Evolutionary conservation across 2,113 vertebrate genomes (phyloP).

Genomic region (crab-eating macaque (Macaca fascicularis)): T2T-MFA8v1.1 NC_088380.1:104435501-104436000

Average conservation of each 20-base stretch:
- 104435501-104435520: not conserved
- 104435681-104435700: not conserved
- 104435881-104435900: not conserved
- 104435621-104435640: not conserved
- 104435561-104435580: not conserved
- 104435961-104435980: not conserved
- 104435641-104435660: not conserved
- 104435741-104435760: not conserved
- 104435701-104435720: not conserved
- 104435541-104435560: not conserved
- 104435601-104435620: not conserved
- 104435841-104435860: not conserved
- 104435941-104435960: not conserved
- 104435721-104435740: conserved; percentile 1
- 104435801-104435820: not conserved
- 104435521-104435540: not conserved
- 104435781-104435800: not conserved
- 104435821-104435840: not conserved
- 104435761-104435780: not conserved
- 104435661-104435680: not conserved
- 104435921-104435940: no score
- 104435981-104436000: not conserved
- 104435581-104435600: not conserved
- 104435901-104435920: not conserved
- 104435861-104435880: not conserved